Evolutionary conservation across 2,888 invertebrate genomes (phyloP).

Genomic region (Noctua janthina): DNA sequence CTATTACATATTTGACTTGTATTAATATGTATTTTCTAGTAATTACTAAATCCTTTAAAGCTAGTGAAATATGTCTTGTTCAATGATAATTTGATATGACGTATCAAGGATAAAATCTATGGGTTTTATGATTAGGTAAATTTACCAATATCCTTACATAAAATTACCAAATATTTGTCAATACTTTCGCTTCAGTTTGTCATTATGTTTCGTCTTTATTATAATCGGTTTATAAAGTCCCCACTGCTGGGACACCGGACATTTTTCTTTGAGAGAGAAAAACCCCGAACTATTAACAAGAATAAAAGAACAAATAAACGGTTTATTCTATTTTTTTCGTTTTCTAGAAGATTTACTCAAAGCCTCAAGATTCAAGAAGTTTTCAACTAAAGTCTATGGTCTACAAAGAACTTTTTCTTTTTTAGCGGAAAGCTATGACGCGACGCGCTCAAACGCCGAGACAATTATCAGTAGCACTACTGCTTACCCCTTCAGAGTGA

Average conservation of each 20-base stretch:
- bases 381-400: slow-evolving; percentile 24
- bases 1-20: neutral
- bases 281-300: neutral
- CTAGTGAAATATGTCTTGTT: neutral
- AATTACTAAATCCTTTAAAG: neutral
- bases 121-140: neutral
- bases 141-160: neutral
- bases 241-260: neutral
- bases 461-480: slow-evolving; percentile 83
- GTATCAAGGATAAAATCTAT: slow-evolving; percentile 3
- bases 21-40: neutral
- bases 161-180: neutral
- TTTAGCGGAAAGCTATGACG: slow-evolving; percentile 85
- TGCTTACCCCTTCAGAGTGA: slow-evolving; percentile 86
- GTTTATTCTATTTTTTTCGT: neutral
- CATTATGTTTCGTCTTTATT: slow-evolving; percentile 8
- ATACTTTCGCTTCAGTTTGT: slow-evolving; percentile 24
- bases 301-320: neutral
- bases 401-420: slow-evolving; percentile 80
- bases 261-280: neutral
- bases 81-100: neutral
- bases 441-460: slow-evolving; percentile 84
- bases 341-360: slow-evolving; percentile 23
- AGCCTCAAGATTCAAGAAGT: slow-evolving; percentile 43
- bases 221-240: neutral